These are phyloP conservation scores for Spilarctia lutea DNA, from an alignment of 2,888 invertebrate genomes.

Conservation along the genomic window DNA sequence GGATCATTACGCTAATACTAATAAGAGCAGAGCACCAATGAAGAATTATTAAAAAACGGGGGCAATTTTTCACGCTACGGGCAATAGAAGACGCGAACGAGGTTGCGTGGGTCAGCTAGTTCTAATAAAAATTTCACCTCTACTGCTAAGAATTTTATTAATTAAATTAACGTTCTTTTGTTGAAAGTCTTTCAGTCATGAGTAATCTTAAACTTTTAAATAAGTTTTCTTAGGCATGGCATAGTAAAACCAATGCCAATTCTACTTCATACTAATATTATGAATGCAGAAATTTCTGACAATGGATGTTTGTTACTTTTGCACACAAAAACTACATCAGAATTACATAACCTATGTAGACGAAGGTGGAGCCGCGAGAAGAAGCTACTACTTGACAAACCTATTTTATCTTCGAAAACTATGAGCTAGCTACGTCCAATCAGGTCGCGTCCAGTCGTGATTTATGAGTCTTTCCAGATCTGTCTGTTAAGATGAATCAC, in stretches of 20 bases:
- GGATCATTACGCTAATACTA: too few species aligned
- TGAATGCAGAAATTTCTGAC: too few species aligned
- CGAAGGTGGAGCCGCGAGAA: too few species aligned
- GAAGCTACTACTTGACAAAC: constrained; percentile 19
- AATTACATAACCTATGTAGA: too few species aligned
- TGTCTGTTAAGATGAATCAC: constrained; percentile 55
- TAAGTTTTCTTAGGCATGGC: neutral
- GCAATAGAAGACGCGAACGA: too few species aligned
- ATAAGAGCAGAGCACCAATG: too few species aligned
- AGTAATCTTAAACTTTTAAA: neutral
- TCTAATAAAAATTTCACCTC: neutral
- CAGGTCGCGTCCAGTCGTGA: constrained; percentile 46
- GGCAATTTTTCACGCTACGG: too few species aligned
- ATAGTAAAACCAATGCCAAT: neutral
- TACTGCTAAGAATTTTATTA: neutral
- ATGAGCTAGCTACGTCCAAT: constrained; percentile 28
- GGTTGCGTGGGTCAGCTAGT: too few species aligned
- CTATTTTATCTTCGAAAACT: constrained; percentile 22
- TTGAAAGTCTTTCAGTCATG: neutral
- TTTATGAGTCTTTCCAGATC: constrained; percentile 50
- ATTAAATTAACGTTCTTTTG: neutral
- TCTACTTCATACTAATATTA: too few species aligned
- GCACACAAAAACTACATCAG: too few species aligned
- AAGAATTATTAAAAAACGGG: too few species aligned
- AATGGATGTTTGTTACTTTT: too few species aligned